Evolutionary conservation across 2,888 invertebrate species (phyloP).

Genomic region (Argyra leucocephala): DNA sequence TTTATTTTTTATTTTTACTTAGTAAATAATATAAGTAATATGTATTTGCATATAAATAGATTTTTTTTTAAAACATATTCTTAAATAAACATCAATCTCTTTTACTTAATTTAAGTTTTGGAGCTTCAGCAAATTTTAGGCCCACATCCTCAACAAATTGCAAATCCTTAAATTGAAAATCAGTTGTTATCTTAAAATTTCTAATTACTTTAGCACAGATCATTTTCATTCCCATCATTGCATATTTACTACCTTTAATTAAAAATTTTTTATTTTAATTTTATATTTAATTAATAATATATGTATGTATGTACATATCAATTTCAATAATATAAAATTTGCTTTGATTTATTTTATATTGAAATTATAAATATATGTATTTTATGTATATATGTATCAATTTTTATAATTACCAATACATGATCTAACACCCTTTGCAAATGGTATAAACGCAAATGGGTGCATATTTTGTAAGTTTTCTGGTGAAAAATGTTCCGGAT

Average conservation of each 20-base stretch:
- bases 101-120: slow-evolving; percentile 29
- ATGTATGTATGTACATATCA: not conserved
- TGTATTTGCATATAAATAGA: too few relatives aligned
- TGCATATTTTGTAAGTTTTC: slow-evolving; percentile 34
- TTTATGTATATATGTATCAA: not conserved
- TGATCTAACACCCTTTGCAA: slow-evolving; percentile 37
- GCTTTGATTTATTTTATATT: not conserved
- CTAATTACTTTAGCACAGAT: slow-evolving; percentile 34
- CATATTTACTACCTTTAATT: slow-evolving; percentile 35
- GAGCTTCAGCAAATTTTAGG: slow-evolving; percentile 32
- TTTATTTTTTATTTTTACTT: too few relatives aligned
- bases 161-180: slow-evolving; percentile 34
- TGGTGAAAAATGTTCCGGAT: slow-evolving; percentile 40
- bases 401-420: slow-evolving; percentile 32
- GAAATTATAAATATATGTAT: too few relatives aligned
- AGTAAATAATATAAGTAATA: too few relatives aligned
- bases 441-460: slow-evolving; percentile 38
- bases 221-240: slow-evolving; percentile 34
- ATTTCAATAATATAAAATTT: not conserved
- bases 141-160: slow-evolving; percentile 37
- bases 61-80: not conserved
- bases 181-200: slow-evolving; percentile 34
- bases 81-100: slow-evolving; percentile 20
- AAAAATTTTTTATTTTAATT: not conserved
- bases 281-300: too few relatives aligned